Conservation (phyloP, 2,888 invertebrate species). For the Drosophila testacea region DNA sequence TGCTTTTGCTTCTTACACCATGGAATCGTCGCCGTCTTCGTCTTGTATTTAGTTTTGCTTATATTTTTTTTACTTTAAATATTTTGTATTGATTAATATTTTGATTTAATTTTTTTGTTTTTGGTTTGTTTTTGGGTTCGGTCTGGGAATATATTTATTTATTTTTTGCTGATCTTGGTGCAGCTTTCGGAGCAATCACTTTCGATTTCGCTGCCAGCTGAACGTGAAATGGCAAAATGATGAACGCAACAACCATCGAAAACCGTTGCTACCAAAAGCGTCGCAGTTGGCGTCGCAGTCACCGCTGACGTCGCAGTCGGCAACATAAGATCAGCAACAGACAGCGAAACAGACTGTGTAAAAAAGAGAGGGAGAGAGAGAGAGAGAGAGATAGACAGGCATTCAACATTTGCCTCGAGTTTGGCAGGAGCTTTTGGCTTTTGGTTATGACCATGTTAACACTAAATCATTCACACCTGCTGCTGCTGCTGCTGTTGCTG, state of each 20-base stretch:
- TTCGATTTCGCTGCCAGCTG: conserved; percentile 85
- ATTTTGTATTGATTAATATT: background rate
- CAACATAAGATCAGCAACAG: conserved; percentile 40
- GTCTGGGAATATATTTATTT: background rate
- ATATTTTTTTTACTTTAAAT: conserved; percentile 3
- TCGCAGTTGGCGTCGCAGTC: conserved; percentile 11
- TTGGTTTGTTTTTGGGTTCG: conserved; percentile 20
- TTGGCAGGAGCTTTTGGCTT: conserved; percentile 58
- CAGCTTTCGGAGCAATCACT: conserved; percentile 82
- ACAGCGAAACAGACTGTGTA: background rate
- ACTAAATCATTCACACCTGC: conserved; percentile 78
- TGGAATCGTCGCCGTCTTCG: conserved; percentile 29
- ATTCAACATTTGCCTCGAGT: conserved; percentile 12
- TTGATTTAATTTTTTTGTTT: conserved; percentile 5
- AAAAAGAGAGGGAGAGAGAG: conserved; percentile 4
- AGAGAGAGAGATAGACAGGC: background rate
- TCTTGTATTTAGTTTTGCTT: conserved; percentile 6
- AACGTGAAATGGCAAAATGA: conserved; percentile 84
- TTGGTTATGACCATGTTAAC: conserved; percentile 75
- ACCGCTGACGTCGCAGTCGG: conserved; percentile 9
- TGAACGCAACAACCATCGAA: conserved; percentile 82
- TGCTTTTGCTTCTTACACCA: conserved; percentile 32
- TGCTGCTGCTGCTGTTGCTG: conserved; percentile 23
- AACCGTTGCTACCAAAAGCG: conserved; percentile 57
- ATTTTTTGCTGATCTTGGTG: conserved; percentile 53